Conservation (phyloP, 2,888 invertebrate genomes). For the Cephus pygmeus region DNA sequence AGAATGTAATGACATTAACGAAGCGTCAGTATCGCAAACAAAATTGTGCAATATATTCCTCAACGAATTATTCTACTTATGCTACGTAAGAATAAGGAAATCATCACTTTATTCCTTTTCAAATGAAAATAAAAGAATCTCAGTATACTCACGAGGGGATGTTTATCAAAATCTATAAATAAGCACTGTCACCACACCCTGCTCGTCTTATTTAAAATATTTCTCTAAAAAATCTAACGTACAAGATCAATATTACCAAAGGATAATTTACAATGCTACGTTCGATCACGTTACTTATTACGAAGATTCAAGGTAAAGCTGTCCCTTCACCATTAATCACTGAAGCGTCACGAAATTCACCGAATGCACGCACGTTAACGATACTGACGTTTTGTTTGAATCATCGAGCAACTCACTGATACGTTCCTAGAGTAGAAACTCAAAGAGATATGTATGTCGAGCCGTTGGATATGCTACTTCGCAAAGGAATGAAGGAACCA, state of each 20-base stretch:
- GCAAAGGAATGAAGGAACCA: not conserved
- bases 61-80: not conserved
- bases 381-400: not conserved
- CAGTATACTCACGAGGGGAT: not conserved
- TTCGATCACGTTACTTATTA: not conserved
- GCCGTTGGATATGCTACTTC: not conserved
- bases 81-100: not conserved
- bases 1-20: not conserved
- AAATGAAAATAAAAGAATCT: not conserved
- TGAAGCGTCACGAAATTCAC: not conserved
- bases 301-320: not conserved
- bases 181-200: not conserved
- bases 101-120: not conserved
- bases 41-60: conserved; percentile 4
- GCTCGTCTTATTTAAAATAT: not conserved
- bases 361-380: not conserved
- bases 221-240: not conserved
- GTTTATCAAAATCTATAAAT: conserved; percentile 7
- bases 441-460: not conserved
- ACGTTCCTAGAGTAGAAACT: conserved; percentile 1
- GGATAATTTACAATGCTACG: not conserved
- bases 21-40: not conserved
- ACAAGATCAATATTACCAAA: not conserved
- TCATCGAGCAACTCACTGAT: not conserved
- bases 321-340: not conserved